phyloP scores from a whole-genome alignment of 2,888 invertebrate genomes.

The Synergus laeviventris region DNA sequence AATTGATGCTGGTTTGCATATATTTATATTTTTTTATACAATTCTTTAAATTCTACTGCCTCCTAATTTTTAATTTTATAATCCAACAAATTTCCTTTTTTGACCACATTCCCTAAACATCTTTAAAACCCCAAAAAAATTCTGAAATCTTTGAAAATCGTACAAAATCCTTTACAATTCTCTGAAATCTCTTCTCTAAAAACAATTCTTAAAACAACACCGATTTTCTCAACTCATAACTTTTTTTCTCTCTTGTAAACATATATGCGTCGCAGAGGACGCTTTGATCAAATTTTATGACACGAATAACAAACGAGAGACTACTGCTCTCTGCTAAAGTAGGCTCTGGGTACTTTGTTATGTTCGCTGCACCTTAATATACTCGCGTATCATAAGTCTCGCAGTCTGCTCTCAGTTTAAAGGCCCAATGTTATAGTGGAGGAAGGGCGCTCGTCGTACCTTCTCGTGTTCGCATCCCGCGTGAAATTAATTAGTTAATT shows the following conservation, averaged over 20 bases:
- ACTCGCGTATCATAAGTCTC: conserved; percentile 32
- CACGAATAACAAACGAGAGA: conserved; percentile 12
- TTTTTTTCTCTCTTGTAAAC: background rate
- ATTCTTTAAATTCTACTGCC: no score
- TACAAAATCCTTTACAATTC: no score
- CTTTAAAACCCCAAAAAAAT: no score
- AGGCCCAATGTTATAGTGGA: conserved; percentile 45
- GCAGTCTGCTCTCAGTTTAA: conserved; percentile 17
- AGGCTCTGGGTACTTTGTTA: background rate
- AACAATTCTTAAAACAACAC: no score
- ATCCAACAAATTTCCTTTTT: no score
- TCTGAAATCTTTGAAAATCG: no score
- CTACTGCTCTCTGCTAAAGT: background rate
- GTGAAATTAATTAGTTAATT: conserved; percentile 75
- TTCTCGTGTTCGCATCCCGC: conserved; percentile 60
- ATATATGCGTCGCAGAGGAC: background rate
- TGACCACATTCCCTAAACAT: no score
- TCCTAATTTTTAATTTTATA: no score
- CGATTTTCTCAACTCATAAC: no score
- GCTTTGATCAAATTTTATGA: conserved; percentile 31
- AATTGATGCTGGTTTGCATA: no score
- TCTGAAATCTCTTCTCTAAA: no score
- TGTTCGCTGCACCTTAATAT: conserved; percentile 22
- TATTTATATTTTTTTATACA: no score
- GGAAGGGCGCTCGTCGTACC: conserved; percentile 51